Evolutionary conservation across 2,888 invertebrate genomes (phyloP), one percentile per base, ranked within the genome.

Genomic region (Carterocephalus palaemon): DNA sequence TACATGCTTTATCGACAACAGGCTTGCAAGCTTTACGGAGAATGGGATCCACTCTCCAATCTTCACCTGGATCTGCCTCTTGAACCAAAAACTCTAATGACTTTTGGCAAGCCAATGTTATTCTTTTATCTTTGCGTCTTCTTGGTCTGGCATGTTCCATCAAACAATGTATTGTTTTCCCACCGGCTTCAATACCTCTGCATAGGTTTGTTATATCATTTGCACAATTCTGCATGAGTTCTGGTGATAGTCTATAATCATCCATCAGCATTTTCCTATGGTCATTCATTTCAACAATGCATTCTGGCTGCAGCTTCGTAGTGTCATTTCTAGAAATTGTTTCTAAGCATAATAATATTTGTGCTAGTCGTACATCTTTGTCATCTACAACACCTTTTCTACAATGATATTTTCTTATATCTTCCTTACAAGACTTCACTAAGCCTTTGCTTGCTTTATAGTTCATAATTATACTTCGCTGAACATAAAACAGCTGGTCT

Each of bases 1-100:
- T 88, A 63, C 96, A 96, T 1, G 92, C 91, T 19, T 89, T 81
- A 67, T 93, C 92, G 0, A 96, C 96, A 4, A 97, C 95, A 1
- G 93, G 90, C 60, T 92, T 91, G 69, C 98, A 98, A 1, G 95
- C 94, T 68, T 93, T 92, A 36, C 93, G 90, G 37, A 98, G 80
- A 24, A 96, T 92, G 0, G 96, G 96, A 83, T 99, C 99, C 0
- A 98, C 95, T 58, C 95, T 90, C 95, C 97, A 97, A 79, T 98
- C 96, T 78, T 96, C 95, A 1, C 95, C 98, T n/a, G 92, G 93
- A 76, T 99, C 97, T 3, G 95, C 92, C 62, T 95, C 92, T 78
- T 94, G 93, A 2, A 98, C 88, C 28, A 98, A 79, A 22, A 88
- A 84, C 76, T 96, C 95, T 48, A 98, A 75, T 38, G 95, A 93